Base-by-base conservation (phyloP, 2,888 invertebrate genomes). In the Bibio marci region DNA sequence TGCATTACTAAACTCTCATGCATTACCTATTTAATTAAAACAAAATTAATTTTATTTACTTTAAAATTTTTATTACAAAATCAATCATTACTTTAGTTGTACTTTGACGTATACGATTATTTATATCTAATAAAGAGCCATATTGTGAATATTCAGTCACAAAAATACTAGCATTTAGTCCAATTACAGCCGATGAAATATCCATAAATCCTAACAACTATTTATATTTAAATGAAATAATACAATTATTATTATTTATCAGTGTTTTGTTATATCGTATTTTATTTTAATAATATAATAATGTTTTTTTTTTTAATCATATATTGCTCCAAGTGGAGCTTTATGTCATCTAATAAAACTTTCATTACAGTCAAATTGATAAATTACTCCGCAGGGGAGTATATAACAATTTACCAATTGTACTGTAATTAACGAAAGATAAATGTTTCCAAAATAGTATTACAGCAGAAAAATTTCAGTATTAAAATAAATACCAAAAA, bases 81-180 rank as follows among this genome's bases (percentile, higher is more conserved):
- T 30, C 18, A 10, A 13, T 15, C 4, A 22, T 22, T 22, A 48
- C 48, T 56, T 80, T 77, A 40, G 77, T 76, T 39, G 77, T 77
- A 49, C 78, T 76, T 51, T 73, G 68, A 52, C 76, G 73, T 31
- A 80, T 68, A 61, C 76, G 75, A 53, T 83, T 85, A 30, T 80
- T 76, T n/a, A 80, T 74, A 49, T 80, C 80, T 50, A 94, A 63
- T 38, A 94, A 63, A 10, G 86, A 88, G 38, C 92, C 91, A 52
- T 76, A 77, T 39, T 76, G 76, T 19, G 80, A 80, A 59, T 76
- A 88, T 55, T 87, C 80, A 0, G 85, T 85, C 15, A 86, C 76
- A 49, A 92, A 73, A 43, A 88, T 69, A 52, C 88, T 88, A 37
- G 83, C 80, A 58, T 86, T 81, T 27, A 79, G 74, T 47, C 79